Evolutionary conservation across 2,888 invertebrate species (phyloP).

Genomic region (Mycogona germanica): DNA sequence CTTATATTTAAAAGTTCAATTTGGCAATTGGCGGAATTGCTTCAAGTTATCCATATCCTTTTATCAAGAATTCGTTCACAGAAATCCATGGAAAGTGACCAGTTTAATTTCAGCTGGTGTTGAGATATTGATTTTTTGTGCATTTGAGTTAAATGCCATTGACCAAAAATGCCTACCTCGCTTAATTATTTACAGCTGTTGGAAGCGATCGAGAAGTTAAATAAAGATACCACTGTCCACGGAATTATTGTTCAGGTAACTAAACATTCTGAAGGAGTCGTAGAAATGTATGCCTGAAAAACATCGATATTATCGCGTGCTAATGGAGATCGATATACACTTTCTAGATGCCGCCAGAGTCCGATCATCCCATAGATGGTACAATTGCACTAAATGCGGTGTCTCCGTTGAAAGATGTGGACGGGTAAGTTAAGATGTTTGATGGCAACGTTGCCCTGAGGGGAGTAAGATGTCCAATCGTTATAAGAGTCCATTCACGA

Average conservation of each 20-base stretch:
- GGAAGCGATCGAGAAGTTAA: conserved; percentile 55
- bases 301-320: too few species aligned
- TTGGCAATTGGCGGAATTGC: too few species aligned
- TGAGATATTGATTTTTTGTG: too few species aligned
- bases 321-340: not conserved
- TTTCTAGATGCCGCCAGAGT: conserved; percentile 68
- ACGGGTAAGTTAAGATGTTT: conserved; percentile 74
- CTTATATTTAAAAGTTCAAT: too few species aligned
- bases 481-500: too few species aligned
- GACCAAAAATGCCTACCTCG: too few species aligned
- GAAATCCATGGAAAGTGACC: not conserved
- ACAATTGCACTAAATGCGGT: conserved; percentile 79
- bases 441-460: too few species aligned
- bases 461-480: too few species aligned
- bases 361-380: conserved; percentile 65
- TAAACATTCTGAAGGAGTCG: not conserved
- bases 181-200: conserved; percentile 59
- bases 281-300: too few species aligned
- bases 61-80: conserved; percentile 9
- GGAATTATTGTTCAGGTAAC: conserved; percentile 80
- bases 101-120: too few species aligned
- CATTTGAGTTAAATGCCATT: too few species aligned
- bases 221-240: conserved; percentile 70
- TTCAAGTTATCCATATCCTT: conserved; percentile 10
- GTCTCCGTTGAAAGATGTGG: conserved; percentile 82